Evolutionary conservation across 1,140 invertebrate genomes (phyloP), one percentile per base, ranked within the genome.

Genomic region (Cotesia glomerata): DNA sequence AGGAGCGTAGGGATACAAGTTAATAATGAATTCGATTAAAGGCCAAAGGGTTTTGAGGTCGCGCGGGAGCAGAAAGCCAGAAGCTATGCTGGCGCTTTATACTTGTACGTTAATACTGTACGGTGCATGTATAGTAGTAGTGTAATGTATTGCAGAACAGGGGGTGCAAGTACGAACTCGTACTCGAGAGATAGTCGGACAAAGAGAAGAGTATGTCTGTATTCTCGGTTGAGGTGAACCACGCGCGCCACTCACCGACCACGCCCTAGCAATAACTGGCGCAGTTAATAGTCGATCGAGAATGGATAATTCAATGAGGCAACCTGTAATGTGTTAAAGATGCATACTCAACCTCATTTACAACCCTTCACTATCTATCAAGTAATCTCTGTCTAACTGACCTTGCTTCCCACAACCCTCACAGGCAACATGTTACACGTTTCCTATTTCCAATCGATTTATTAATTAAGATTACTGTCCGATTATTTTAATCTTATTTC

Each of bases 251-350:
- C 18, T 61, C 18, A 16, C 26, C 39, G 35, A 69, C 58, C 68
- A 69, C 68, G 68, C 68, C 68, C 56, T 61, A 39, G 68, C 56
- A 61, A 69, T 69, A 69, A 64, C 36, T 69, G 54, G 39, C 39
- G 68, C 58, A 69, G 56, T 69, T 69, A 69, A 69, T 69, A 62
- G 54, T 59, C 56, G 58, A 69, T 49, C 56, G 18, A 45, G 56
- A 49, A 69, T 18, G 45, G 68, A 69, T 69, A 69, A 69, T 62
- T 69, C 58, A 69, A 69, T 69, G 68, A 69, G 68, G 59, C 56
- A 59, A 61, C 36, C 39, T 45, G 39, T 61, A 61, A 69, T 61
- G 58, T 58, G 35, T 69, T 35, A n/a, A 49, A 61, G 58, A 62
- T 62, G 59, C 26, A 62, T 36, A 58, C 14, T 9, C 32, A 35